Conservation (phyloP, 2,113 vertebrate species). For the Ceyx cyanopectus region DNA sequence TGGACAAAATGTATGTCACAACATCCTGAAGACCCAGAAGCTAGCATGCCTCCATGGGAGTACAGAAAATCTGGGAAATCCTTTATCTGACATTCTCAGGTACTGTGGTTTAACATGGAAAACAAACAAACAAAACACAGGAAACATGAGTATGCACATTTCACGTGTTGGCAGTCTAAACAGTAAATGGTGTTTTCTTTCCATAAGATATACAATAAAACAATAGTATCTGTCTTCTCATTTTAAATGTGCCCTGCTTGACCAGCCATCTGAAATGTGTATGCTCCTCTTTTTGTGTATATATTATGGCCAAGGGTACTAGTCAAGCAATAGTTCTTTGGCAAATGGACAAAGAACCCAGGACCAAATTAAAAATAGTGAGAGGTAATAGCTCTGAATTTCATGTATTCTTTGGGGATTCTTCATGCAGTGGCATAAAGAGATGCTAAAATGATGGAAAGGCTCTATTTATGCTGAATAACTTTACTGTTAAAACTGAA, state of each 20-base stretch:
- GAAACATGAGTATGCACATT: background rate
- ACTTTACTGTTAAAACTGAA: constrained; percentile 23
- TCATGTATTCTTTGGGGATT: background rate
- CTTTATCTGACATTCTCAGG: background rate
- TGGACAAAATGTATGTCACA: background rate
- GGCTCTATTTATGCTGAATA: background rate
- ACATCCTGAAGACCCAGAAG: background rate
- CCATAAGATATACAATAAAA: background rate
- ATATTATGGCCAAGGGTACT: background rate
- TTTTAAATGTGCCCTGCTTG: background rate
- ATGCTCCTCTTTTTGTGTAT: background rate
- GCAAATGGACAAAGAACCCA: background rate
- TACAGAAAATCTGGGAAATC: constrained; percentile 1
- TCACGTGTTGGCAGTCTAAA: background rate
- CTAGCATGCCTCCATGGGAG: background rate
- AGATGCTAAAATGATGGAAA: background rate
- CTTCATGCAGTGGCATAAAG: background rate
- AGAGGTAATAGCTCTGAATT: constrained; percentile 6
- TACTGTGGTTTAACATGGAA: background rate
- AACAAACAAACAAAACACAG: background rate
- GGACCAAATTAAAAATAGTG: background rate
- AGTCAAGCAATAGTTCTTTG: background rate
- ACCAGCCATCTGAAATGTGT: background rate
- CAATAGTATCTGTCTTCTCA: background rate
- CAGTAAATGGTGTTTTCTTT: background rate